These are phyloP conservation scores for Suncus etruscus DNA, from an alignment of 2,113 vertebrate genomes.

Conservation along the genomic window DNA sequence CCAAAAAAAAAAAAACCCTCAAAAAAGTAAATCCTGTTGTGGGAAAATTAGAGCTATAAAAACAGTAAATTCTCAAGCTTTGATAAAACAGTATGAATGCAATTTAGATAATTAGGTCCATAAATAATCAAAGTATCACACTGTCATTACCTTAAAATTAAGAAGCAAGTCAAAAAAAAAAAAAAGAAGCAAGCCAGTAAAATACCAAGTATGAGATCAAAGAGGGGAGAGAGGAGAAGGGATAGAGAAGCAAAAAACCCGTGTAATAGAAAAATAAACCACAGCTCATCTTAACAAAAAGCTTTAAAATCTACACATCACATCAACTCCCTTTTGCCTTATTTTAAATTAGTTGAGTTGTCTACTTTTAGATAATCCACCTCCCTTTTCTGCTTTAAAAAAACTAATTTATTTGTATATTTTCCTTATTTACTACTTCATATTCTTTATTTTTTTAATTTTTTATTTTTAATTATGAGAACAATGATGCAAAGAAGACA, in stretches of 20 bases:
- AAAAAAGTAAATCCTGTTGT: not conserved
- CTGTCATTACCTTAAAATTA: not conserved
- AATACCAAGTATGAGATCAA: not conserved
- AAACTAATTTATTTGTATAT: not conserved
- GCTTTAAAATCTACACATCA: not conserved
- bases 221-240: not conserved
- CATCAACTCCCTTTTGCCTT: not conserved
- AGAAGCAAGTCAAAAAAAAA: not conserved
- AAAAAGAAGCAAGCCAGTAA: not conserved
- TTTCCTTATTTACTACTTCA: not conserved
- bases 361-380: not conserved
- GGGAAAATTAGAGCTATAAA: not conserved
- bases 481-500: no score
- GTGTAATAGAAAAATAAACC: not conserved
- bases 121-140: not conserved
- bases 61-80: not conserved
- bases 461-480: no score
- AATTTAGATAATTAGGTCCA: not conserved
- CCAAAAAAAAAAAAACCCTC: no score
- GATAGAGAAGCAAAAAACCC: not conserved
- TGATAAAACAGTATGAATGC: not conserved
- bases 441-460: no score
- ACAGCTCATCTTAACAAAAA: not conserved
- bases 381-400: slow-evolving; percentile 32
- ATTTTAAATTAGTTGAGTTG: slow-evolving; percentile 11